Percentiles rank a stretch among this genome's conserved stretches.
Evolutionary conservation across 1,140 invertebrate genomes (phyloP).

Genomic region (Oedothorax gibbosus): DNA sequence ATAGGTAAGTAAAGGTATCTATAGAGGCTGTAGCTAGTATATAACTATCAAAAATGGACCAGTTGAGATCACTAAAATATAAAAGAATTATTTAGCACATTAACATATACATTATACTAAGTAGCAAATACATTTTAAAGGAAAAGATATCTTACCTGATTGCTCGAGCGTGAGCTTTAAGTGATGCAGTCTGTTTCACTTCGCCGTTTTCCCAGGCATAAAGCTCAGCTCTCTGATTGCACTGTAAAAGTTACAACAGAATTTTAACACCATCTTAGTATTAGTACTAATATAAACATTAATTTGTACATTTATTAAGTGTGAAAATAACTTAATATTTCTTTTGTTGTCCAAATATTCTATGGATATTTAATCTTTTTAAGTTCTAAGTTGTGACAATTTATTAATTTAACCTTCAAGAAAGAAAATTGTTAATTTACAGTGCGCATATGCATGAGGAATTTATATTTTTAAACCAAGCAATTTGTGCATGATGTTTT

Average conservation of each 20-base stretch:
- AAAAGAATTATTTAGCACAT: neutral
- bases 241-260: constrained; percentile 46
- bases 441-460: constrained; percentile 1
- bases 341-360: too few relatives aligned
- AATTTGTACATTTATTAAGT: too few relatives aligned
- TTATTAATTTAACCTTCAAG: too few relatives aligned
- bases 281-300: too few relatives aligned
- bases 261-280: too few relatives aligned
- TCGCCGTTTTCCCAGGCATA: constrained; percentile 78
- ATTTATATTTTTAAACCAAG: too few relatives aligned
- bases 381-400: neutral
- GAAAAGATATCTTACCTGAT: constrained; percentile 71
- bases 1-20: constrained; percentile 92
- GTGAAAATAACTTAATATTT: too few relatives aligned
- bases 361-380: too few relatives aligned
- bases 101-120: neutral
- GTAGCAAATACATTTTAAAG: neutral
- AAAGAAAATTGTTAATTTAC: too few relatives aligned
- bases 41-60: constrained; percentile 90
- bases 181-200: constrained; percentile 77
- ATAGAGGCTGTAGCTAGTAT: constrained; percentile 91
- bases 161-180: constrained; percentile 86
- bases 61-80: constrained; percentile 85
- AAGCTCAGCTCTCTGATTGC: constrained; percentile 83
- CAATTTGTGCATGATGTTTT: too few relatives aligned